Evolutionary conservation across 2,888 invertebrate genomes (phyloP), one percentile per base, ranked within the genome.

Genomic region (Dynastes hyllus): DNA sequence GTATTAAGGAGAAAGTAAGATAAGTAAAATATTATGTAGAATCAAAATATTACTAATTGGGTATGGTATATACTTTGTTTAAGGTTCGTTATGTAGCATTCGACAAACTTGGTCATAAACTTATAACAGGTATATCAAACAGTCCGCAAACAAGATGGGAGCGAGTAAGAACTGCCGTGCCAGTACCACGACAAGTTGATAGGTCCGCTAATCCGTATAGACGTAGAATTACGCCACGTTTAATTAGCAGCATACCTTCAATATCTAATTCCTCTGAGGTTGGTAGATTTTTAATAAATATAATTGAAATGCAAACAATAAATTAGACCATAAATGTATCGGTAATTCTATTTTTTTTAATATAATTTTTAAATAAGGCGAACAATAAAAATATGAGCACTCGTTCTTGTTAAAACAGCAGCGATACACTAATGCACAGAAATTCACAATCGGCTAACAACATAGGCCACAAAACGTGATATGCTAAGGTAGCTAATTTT

Each of bases 91-190:
- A 94, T 90, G 95, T 97, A 63, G 93, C 95, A 50, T 97, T 97
- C 88, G 96, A 96, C 88, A 92, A 93, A 65, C 89, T 94, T 77
- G 97, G 97, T 6, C 93, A 93, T 85, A 94, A 94, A 88, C 89
- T 97, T 61, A 95, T 96, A 85, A 96, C 97, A 1, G 97, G 96
- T 13, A 96, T 97, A 85, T 94, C 95, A 1, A 94, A 94, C 86
- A 89, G 90, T 73, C 90, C 90, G 4, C 89, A 88, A 81, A 90
- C 90, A 8, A 89, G 91, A 83, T 91, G 91, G 91, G 91, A 92
- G 82, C 86, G 91, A 70, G 88, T 87, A 4, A 83, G 88, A 71
- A 86, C 88, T 27, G 86, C 88, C 11, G 88, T 88, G 5, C 87
- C 88, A 4, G 86, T 88, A 3, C 85, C 88, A 0, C 82, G 87